These are phyloP conservation scores for Adelges cooleyi DNA, from an alignment of 1,140 invertebrate genomes.

Conservation along the genomic window DNA sequence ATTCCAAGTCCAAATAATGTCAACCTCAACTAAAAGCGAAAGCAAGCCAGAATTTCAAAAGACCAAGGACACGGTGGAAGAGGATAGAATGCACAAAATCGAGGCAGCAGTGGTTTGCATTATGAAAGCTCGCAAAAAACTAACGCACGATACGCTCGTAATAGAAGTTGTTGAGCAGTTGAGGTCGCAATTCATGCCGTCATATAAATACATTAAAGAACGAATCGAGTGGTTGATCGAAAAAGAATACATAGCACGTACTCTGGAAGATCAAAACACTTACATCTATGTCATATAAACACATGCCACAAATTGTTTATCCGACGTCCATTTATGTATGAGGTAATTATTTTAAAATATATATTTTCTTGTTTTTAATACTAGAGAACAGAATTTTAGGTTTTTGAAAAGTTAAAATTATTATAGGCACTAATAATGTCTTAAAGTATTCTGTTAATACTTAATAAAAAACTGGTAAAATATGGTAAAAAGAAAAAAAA, in stretches of 20 bases:
- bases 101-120: conserved; percentile 99
- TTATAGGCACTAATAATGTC: too few species aligned
- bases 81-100: conserved; percentile 98
- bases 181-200: conserved; percentile 90
- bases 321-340: too few species aligned
- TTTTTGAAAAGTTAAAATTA: too few species aligned
- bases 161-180: conserved; percentile 96
- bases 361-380: too few species aligned
- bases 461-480: too few species aligned
- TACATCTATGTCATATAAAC: conserved; percentile 12
- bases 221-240: conserved; percentile 98
- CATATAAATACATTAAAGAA: conserved; percentile 96
- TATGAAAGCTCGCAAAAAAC: conserved; percentile 96
- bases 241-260: conserved; percentile 93
- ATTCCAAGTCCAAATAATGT: conserved; percentile 86
- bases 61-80: conserved; percentile 93
- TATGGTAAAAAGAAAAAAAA: too few species aligned
- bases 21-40: conserved; percentile 93
- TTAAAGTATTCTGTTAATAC: too few species aligned
- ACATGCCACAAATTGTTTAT: not conserved
- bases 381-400: too few species aligned
- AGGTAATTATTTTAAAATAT: too few species aligned
- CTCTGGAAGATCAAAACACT: conserved; percentile 68
- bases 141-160: conserved; percentile 89
- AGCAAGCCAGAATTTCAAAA: conserved; percentile 96